phyloP scores from a whole-genome alignment of 2,797 vertebrate genomes.

The Onychomys torridus region DNA sequence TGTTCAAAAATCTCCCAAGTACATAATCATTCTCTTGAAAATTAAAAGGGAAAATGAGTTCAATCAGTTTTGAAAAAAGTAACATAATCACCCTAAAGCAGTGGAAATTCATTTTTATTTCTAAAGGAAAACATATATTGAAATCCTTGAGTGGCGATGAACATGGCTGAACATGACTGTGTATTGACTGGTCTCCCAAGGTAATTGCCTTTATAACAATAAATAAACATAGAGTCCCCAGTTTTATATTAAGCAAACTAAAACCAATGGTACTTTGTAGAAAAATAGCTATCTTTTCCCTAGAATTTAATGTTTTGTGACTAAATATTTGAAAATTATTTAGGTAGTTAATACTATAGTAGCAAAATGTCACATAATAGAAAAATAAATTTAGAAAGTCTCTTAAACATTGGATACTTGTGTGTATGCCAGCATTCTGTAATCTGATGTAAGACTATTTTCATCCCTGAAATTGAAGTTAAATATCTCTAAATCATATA shows the following conservation, averaged over 20 bases:
- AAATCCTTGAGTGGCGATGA: neutral
- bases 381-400: neutral
- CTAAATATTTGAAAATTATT: neutral
- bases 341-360: neutral
- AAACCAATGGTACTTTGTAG: neutral
- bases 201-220: neutral
- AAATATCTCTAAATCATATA: slow-evolving; percentile 7
- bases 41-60: neutral
- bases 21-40: neutral
- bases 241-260: neutral
- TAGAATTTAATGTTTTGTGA: neutral
- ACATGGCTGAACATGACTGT: neutral
- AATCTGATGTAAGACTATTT: slow-evolving; percentile 7
- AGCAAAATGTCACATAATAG: neutral
- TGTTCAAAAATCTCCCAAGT: neutral
- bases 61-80: neutral
- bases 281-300: neutral
- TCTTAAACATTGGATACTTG: neutral
- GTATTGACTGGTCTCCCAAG: neutral
- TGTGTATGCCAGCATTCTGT: neutral
- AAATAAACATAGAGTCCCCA: neutral
- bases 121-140: neutral
- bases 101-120: neutral
- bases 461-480: neutral
- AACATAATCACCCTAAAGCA: neutral